Percentiles rank a stretch among this genome's conserved stretches.
These are phyloP conservation scores for Odocoileus hemionus DNA, from an alignment of 2,113 vertebrate genomes.

Conservation along the genomic window DNA sequence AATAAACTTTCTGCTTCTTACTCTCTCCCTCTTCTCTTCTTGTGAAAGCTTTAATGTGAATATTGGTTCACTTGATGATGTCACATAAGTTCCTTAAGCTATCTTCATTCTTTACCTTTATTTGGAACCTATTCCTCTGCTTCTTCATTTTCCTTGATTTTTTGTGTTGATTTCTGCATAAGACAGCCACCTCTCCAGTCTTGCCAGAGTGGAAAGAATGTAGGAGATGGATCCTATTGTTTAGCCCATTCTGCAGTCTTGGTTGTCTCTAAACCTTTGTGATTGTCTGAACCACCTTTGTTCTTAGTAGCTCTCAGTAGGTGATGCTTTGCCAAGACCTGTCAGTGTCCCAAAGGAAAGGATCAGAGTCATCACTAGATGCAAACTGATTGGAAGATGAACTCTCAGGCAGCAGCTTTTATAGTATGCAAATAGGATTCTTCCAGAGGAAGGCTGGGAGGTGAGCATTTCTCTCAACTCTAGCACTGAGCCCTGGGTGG, in stretches of 20 bases:
- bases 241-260: background rate
- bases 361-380: background rate
- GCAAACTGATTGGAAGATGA: background rate
- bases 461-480: background rate
- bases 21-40: background rate
- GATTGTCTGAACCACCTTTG: background rate
- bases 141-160: background rate
- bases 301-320: background rate
- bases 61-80: background rate
- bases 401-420: background rate
- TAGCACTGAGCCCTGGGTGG: background rate
- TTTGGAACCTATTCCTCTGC: background rate
- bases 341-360: background rate
- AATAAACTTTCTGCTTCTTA: background rate
- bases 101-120: background rate
- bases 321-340: background rate
- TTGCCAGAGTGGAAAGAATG: background rate
- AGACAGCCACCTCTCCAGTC: background rate
- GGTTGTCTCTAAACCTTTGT: background rate
- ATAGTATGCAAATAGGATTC: background rate
- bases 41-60: background rate
- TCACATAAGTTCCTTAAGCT: background rate
- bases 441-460: background rate
- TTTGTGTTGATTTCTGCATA: background rate
- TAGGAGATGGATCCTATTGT: too few relatives aligned